Base-by-base conservation (phyloP, 1,140 invertebrate species). In the Bombus huntii region DNA sequence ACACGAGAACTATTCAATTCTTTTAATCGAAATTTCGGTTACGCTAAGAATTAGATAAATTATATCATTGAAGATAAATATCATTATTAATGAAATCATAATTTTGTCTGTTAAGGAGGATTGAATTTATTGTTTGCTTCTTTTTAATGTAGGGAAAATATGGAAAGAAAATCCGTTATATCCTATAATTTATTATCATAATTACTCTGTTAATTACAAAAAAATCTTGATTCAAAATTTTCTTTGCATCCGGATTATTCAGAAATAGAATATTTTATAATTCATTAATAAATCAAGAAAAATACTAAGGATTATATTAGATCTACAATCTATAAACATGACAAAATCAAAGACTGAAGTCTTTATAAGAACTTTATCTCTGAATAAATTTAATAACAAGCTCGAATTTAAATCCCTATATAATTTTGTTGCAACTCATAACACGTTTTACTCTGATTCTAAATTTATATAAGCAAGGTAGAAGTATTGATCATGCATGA, bases 281-380 rank as follows among this genome's bases (percentile, higher is more conserved):
- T 37, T 71, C 15, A 68, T 31, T 31, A 80, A 25, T 84, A 84
- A 84, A 71, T 28, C 5, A 22, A 70, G 37, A 31, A 68, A 34
- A 72, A 13, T 22, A 72, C 9, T 42, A 13, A 78, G 42, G 37
- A 62, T 62, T 76, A 39, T 59, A 42, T 39, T 75, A 82, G 73
- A 66, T 66, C 44, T 85, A 37, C 59, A 59, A 84, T 66, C 37
- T 85, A 37, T 68, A 68, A 84, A 72, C 57, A 72, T 81, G 73
- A 83, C 73, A 76, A 83, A 87, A 87, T 83, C 65, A 28, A 88
- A 89, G 79, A 88, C 74, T 88, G 78, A 89, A 12, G 74, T 88
- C 88, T 89, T 88, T 72, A 44, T 72, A 76, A 75, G 37, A 73
- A 68, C 81, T 84, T 39, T 87, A 81, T 77, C 85, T 87, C 81